A percentile compares a stretch with the other conserved stretches of the same genome.
Conservation (phyloP, 2,113 vertebrate species). For the Sebastes schlegelii region DNA sequence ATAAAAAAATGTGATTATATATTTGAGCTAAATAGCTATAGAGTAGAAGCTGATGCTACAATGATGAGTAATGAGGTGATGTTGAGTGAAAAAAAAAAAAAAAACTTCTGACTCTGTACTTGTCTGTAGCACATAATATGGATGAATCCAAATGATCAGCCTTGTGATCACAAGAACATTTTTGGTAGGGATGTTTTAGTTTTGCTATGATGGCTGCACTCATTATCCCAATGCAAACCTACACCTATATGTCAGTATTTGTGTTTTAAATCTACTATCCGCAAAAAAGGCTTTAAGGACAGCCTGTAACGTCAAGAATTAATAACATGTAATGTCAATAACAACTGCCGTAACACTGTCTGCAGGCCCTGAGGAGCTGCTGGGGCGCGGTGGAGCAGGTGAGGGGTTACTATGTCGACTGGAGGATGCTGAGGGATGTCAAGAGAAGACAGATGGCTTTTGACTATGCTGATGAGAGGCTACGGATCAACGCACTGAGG, state of each 20-base stretch:
- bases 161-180: not conserved
- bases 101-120: too few species aligned
- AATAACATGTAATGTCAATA: not conserved
- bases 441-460: conserved; percentile 92
- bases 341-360: conserved; percentile 4
- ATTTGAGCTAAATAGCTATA: not conserved
- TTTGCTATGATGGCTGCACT: not conserved
- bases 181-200: not conserved
- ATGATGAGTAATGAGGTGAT: not conserved
- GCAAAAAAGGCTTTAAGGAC: not conserved
- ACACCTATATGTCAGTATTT: not conserved
- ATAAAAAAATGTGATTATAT: too few species aligned
- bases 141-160: not conserved
- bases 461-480: conserved; percentile 90
- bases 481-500: conserved; percentile 93
- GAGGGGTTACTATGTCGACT: conserved; percentile 91
- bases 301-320: not conserved
- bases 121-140: not conserved
- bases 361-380: conserved; percentile 79
- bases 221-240: not conserved
- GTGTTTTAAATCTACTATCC: not conserved
- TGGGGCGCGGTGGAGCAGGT: conserved; percentile 78
- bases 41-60: not conserved
- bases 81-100: too few species aligned
- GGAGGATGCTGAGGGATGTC: conserved; percentile 95